Evolutionary conservation across 2,797 vertebrate species (phyloP), one percentile per base, ranked within the genome.

Genomic region (Eospalax fontanierii): DNA sequence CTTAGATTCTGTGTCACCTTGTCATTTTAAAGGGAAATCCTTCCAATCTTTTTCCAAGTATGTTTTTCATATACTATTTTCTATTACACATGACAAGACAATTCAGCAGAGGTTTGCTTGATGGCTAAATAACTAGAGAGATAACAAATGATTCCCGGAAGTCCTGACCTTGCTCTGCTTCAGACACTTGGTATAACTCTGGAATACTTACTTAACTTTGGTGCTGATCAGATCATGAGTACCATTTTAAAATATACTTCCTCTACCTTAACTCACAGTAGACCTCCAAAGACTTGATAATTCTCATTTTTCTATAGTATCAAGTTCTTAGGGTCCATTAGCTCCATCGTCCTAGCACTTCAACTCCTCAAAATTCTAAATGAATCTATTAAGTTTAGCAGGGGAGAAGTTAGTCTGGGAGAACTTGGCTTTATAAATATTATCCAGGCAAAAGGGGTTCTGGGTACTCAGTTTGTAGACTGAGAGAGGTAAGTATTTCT

Each of bases 31-130:
- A 97, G 90, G 26, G 35, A 96, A 91, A 75, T 95, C 61, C 76
- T 71, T 63, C 94, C 87, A 91, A 80, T 96, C 84, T 97, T 93
- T 93, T 65, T 95, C 92, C 70, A 70, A 73, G 92, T 97, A 95
- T 68, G 76, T 87, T 93, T 92, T 89, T 59, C n/a, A 33, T 90
- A 94, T 38, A 96, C 90, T 96, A 90, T 87, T 97, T 94, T 83
- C 92, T 93, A 68, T 93, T 94, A 80, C 75, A 91, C 65, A 95
- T 92, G 38, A 85, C 40, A 96, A 88, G 73, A 96, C 28, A 87
- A 95, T 83, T 22, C 54, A 95, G 33, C 71, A 97, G 94, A 95
- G 18, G 76, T n/a, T 95, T 85, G 35, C 66, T 66, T 93, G 43
- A 95, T 93, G 40, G 33, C 71, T 71, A 90, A 95, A 82, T 89